These are phyloP conservation scores for Apis dorsata DNA, from an alignment of 1,140 invertebrate genomes.

Conservation along the genomic window DNA sequence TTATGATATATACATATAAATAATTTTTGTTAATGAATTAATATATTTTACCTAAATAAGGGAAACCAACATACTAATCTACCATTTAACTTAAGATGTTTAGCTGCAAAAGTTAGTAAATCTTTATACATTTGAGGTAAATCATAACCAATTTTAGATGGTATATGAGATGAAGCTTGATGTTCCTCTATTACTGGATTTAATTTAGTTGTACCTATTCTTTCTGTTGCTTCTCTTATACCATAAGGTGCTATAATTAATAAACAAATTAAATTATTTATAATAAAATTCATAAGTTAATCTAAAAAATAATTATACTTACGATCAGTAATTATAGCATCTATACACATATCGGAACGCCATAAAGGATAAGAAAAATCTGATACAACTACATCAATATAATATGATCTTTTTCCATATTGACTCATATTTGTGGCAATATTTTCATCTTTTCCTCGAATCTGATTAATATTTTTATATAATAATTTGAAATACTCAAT, in stretches of 20 bases:
- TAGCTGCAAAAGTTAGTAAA: slow-evolving; percentile 90
- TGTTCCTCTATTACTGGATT: slow-evolving; percentile 84
- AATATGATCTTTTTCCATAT: slow-evolving; percentile 88
- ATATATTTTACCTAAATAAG: slow-evolving; percentile 84
- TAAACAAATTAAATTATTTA: slow-evolving; percentile 17
- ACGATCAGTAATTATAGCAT: slow-evolving; percentile 97
- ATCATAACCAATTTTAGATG: slow-evolving; percentile 93
- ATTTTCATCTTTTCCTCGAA: slow-evolving; percentile 90
- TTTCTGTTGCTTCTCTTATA: slow-evolving; percentile 93
- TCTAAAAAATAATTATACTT: slow-evolving; percentile 78
- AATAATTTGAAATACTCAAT: slow-evolving; percentile 4
- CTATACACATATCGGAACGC: slow-evolving; percentile 85
- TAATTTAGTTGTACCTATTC: slow-evolving; percentile 86
- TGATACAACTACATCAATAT: slow-evolving; percentile 93
- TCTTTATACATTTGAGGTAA: slow-evolving; percentile 91
- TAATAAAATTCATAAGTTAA: slow-evolving; percentile 1
- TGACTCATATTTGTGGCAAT: slow-evolving; percentile 92
- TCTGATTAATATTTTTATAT: slow-evolving; percentile 74
- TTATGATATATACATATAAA: slow-evolving; percentile 41
- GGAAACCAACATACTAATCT: slow-evolving; percentile 96
- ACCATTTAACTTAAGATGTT: slow-evolving; percentile 87
- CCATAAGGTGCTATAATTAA: slow-evolving; percentile 93
- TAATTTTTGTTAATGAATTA: slow-evolving; percentile 12
- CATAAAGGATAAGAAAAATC: slow-evolving; percentile 93
- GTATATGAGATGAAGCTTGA: slow-evolving; percentile 85